Percentiles rank a stretch among this genome's conserved stretches.
Evolutionary conservation across 2,888 invertebrate genomes (phyloP).

Genomic region (Junonia oenone): DNA sequence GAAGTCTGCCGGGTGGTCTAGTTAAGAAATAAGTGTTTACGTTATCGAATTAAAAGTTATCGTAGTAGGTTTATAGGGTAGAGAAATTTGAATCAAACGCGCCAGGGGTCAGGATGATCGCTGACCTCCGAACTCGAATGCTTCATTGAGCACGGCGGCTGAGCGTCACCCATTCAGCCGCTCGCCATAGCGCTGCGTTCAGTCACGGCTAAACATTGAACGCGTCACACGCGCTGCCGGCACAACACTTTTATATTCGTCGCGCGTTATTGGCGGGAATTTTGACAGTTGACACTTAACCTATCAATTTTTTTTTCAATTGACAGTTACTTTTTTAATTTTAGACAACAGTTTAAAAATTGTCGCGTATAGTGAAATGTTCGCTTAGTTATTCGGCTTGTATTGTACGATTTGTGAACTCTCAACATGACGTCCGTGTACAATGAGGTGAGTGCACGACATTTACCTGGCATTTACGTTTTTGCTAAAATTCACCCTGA

Average conservation of each 20-base stretch:
- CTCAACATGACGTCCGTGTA: slow-evolving; percentile 67
- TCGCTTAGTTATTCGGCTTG: slow-evolving; percentile 56
- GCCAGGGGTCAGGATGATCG: slow-evolving; percentile 61
- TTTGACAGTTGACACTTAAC: slow-evolving; percentile 47
- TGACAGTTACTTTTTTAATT: slow-evolving; percentile 22
- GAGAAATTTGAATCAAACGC: slow-evolving; percentile 35
- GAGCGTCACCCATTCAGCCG: slow-evolving; percentile 64
- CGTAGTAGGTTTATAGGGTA: slow-evolving; percentile 27
- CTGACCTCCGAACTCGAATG: slow-evolving; percentile 74
- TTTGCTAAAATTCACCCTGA: slow-evolving; percentile 59
- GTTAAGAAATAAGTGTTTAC: neutral
- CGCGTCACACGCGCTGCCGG: slow-evolving; percentile 72
- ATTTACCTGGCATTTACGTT: slow-evolving; percentile 67
- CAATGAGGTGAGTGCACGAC: slow-evolving; percentile 73
- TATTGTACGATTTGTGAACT: slow-evolving; percentile 44
- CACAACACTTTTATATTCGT: slow-evolving; percentile 45
- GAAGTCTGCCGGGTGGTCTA: no score
- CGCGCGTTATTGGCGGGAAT: slow-evolving; percentile 51
- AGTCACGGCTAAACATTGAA: slow-evolving; percentile 71
- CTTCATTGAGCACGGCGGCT: slow-evolving; percentile 74
- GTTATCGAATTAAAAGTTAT: slow-evolving; percentile 1
- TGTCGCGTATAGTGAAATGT: slow-evolving; percentile 49
- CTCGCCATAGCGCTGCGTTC: slow-evolving; percentile 41
- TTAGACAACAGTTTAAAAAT: slow-evolving; percentile 12
- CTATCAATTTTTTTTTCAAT: no score